Conservation (phyloP, 1,140 invertebrate genomes). For the Formica exsecta region DNA sequence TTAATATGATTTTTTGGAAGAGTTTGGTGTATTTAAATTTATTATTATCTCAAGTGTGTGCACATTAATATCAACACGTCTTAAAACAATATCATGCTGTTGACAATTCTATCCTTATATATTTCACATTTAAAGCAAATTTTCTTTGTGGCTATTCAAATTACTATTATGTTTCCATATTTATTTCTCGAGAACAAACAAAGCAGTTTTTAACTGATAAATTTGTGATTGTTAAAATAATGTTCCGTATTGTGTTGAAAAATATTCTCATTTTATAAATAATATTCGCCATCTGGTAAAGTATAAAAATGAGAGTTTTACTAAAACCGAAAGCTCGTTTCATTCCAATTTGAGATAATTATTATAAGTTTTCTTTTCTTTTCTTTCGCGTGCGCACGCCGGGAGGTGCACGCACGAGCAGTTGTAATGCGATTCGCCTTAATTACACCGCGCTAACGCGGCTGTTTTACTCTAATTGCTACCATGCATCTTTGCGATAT, state of each 20-base stretch:
- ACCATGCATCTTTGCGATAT: slow-evolving; percentile 56
- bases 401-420: slow-evolving; percentile 22
- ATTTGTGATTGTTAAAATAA: slow-evolving; percentile 15
- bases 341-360: slow-evolving; percentile 25
- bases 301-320: slow-evolving; percentile 28
- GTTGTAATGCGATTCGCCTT: slow-evolving; percentile 61
- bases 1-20: neutral
- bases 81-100: neutral
- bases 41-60: neutral
- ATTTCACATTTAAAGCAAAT: neutral
- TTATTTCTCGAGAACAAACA: neutral
- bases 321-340: slow-evolving; percentile 29
- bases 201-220: neutral
- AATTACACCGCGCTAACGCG: slow-evolving; percentile 62
- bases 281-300: slow-evolving; percentile 9
- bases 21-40: neutral
- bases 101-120: neutral
- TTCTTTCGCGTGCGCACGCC: slow-evolving; percentile 24
- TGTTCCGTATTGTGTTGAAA: neutral
- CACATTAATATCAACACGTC: neutral
- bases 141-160: neutral
- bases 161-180: neutral
- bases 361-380: slow-evolving; percentile 3
- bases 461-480: slow-evolving; percentile 64
- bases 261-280: neutral